Conservation (phyloP, 1,140 invertebrate genomes). For the Colletes gigas region DNA sequence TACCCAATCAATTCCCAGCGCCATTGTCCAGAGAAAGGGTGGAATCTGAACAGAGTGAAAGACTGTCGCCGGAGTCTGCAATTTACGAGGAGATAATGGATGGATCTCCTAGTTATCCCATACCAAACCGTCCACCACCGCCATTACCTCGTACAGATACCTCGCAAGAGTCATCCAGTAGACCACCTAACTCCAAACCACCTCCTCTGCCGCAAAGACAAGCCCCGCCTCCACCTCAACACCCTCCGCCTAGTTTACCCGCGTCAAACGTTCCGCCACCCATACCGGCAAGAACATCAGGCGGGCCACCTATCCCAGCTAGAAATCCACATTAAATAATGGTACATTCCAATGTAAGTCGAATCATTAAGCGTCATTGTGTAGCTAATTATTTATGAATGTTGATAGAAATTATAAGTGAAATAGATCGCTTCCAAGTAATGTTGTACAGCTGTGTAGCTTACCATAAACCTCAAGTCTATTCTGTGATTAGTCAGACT, state of each 20-base stretch:
- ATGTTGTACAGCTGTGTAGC: slow-evolving; percentile 41
- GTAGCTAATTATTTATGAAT: slow-evolving; percentile 58
- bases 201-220: slow-evolving; percentile 86
- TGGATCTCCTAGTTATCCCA: slow-evolving; percentile 74
- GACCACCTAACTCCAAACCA: slow-evolving; percentile 79
- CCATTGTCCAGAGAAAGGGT: background rate
- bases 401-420: slow-evolving; percentile 28
- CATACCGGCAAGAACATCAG: slow-evolving; percentile 84
- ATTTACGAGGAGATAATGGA: slow-evolving; percentile 83
- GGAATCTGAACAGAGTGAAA: slow-evolving; percentile 57
- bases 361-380: slow-evolving; percentile 36
- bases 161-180: slow-evolving; percentile 73
- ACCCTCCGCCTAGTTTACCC: slow-evolving; percentile 81
- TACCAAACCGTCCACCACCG: slow-evolving; percentile 76
- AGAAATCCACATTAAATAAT: slow-evolving; percentile 79
- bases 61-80: slow-evolving; percentile 76
- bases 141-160: slow-evolving; percentile 73
- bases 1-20: slow-evolving; percentile 55
- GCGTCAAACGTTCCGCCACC: slow-evolving; percentile 82
- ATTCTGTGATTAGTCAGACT: slow-evolving; percentile 47
- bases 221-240: slow-evolving; percentile 82
- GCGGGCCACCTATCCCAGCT: slow-evolving; percentile 87
- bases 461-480: slow-evolving; percentile 25
- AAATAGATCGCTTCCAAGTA: slow-evolving; percentile 45
- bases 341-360: background rate